Base-by-base conservation (phyloP, 2,797 vertebrate genomes). In the Clarias pachynema region DNA sequence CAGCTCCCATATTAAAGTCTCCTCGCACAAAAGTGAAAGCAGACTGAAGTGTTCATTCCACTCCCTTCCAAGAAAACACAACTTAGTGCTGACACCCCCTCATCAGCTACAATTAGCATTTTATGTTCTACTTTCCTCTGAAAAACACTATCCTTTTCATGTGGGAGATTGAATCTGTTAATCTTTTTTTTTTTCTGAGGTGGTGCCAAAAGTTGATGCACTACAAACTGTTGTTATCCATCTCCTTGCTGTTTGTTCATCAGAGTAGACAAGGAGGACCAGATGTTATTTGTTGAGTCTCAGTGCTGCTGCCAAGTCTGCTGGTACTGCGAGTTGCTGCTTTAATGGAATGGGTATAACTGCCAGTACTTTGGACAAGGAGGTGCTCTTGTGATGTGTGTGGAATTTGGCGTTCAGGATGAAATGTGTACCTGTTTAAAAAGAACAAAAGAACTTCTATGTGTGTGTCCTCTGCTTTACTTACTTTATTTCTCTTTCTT, bases 261-360 rank as follows among this genome's bases (percentile, higher is more conserved):
- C 88, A 88, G 87, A 93, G 89, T 89, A 89, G 89, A 93, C 88
- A 91, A 91, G 88, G 65, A 91, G 85, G 86, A 88, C 93, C 95
- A 96, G 93, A 94, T 95, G 94, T 92, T 93, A 87, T 92, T 94
- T 91, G 89, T 94, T 90, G 88, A 91, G 87, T 77, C 84, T 91
- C 90, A 86, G 86, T 89, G 65, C 49, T 1, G 72, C 85, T 90
- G 91, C 91, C 93, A 94, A 91, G 90, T 92, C 90, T 89, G 89
- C 88, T 89, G 90, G 90, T 94, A 92, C 92, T 89, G 89, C 81
- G 89, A 89, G 89, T 91, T 90, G 87, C 84, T 90, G 86, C 86
- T 93, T 91, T 92, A 92, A 92, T 90, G 89, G 86, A 91, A 92
- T 88, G 92, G 89, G 91, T 93, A 88, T 90, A 90, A 92, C 91